These are phyloP conservation scores for Gymnocheta viridis DNA, from an alignment of 2,888 invertebrate genomes.

Conservation along the genomic window DNA sequence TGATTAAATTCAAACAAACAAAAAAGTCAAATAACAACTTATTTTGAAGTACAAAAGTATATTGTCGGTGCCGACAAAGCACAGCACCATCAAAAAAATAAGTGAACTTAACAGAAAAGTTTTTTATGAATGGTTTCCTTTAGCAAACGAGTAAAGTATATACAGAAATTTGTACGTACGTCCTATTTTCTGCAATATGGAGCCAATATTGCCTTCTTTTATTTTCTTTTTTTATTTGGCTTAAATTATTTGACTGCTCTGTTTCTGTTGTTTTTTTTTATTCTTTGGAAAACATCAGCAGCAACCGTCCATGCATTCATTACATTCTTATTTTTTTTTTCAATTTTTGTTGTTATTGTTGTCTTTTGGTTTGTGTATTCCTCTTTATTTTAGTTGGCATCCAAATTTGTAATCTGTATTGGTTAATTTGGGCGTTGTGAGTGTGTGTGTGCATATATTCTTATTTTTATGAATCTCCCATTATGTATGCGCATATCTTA, in stretches of 20 bases:
- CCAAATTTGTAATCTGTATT: conserved; percentile 20
- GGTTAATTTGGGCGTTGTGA: conserved; percentile 1
- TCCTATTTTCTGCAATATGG: conserved; percentile 45
- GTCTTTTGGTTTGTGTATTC: neutral
- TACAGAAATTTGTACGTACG: neutral
- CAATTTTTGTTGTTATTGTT: conserved; percentile 29
- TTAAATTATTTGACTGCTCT: conserved; percentile 24
- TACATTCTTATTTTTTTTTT: neutral
- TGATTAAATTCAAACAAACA: conserved; percentile 42
- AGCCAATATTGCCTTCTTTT: conserved; percentile 40
- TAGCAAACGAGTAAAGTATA: neutral
- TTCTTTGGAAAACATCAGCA: conserved; percentile 33
- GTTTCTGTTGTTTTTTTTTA: conserved; percentile 32
- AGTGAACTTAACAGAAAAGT: conserved; percentile 17
- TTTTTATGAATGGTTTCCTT: conserved; percentile 42
- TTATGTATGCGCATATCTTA: conserved; percentile 62
- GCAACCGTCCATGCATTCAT: conserved; percentile 31
- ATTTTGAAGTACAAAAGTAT: conserved; percentile 31
- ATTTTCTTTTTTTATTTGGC: neutral
- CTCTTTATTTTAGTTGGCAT: conserved; percentile 1
- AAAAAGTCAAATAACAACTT: conserved; percentile 10
- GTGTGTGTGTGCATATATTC: neutral
- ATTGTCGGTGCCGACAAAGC: conserved; percentile 51
- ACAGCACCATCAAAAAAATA: neutral
- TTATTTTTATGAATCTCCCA: conserved; percentile 32